Percentiles rank a stretch among this genome's conserved stretches.
phyloP scores from a whole-genome alignment of 1,140 invertebrate species.

The Steinernema khuongi region DNA sequence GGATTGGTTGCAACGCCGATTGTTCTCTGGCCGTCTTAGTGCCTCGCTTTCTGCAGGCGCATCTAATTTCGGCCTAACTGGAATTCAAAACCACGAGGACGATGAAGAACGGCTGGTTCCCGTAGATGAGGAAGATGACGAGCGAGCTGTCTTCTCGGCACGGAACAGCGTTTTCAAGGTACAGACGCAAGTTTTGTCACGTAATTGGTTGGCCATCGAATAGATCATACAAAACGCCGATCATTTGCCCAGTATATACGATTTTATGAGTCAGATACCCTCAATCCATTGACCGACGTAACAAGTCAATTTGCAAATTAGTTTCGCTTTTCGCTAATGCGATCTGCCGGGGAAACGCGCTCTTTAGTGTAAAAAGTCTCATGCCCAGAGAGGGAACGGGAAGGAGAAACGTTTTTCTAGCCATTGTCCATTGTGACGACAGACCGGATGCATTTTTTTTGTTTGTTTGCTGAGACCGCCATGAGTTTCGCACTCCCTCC shows the following conservation, averaged over 20 bases:
- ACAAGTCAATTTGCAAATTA: slow-evolving; percentile 8
- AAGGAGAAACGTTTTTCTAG: not conserved
- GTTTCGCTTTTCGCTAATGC: not conserved
- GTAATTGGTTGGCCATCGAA: not conserved
- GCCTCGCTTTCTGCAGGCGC: slow-evolving; percentile 1
- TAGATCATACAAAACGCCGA: not conserved
- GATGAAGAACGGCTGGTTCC: slow-evolving; percentile 10
- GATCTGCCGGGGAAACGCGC: no score
- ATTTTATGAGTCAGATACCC: not conserved
- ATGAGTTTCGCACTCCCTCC: slow-evolving; percentile 7
- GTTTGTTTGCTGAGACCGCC: slow-evolving; percentile 13
- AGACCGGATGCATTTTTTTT: not conserved
- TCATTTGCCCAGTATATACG: not conserved
- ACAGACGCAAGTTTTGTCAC: not conserved
- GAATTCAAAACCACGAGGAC: slow-evolving; percentile 6
- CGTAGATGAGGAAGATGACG: not conserved
- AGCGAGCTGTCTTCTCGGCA: not conserved
- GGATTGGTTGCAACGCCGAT: slow-evolving; percentile 9
- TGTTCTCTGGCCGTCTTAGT: slow-evolving; percentile 1
- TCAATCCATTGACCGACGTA: not conserved
- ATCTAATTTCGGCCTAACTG: slow-evolving; percentile 10
- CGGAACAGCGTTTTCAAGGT: not conserved
- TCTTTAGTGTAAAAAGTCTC: no score
- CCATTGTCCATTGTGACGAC: not conserved
- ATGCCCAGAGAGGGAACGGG: no score